Evolutionary conservation across 2,888 invertebrate species (phyloP).

Genomic region (Lasioglossum pauxillum): DNA sequence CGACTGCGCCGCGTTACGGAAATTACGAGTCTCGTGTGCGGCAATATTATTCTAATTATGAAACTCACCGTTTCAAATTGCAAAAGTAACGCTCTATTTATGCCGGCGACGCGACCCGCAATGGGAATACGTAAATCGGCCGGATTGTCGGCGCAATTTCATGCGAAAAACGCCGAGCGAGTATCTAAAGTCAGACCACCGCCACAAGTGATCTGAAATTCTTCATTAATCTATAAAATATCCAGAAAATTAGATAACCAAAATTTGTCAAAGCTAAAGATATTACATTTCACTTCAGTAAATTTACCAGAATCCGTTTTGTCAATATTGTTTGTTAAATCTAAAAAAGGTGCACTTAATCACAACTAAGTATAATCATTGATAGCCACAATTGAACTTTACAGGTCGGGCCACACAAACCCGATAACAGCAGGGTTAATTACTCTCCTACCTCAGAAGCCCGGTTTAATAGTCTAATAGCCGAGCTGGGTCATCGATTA

Average conservation of each 20-base stretch:
- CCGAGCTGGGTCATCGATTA: neutral
- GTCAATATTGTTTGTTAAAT: neutral
- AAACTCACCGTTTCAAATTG: conserved; percentile 66
- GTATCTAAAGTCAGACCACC: neutral
- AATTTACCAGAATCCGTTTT: neutral
- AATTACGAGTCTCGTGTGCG: conserved; percentile 69
- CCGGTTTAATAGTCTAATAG: neutral
- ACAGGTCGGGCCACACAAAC: neutral
- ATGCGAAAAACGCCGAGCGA: conserved; percentile 16
- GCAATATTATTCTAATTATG: conserved; percentile 70
- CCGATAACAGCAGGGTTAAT: neutral
- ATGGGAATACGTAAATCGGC: conserved; percentile 43
- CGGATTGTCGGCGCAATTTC: conserved; percentile 31
- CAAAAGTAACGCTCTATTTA: conserved; percentile 67
- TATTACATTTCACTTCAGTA: neutral
- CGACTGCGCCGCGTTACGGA: conserved; percentile 64
- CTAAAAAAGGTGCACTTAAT: neutral
- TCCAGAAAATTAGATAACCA: neutral
- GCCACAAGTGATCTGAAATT: neutral
- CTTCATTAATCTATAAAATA: neutral
- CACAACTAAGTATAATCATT: neutral
- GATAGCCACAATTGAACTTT: neutral
- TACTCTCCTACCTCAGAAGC: neutral
- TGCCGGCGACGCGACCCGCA: conserved; percentile 20
- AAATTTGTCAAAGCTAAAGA: neutral